phyloP scores from a whole-genome alignment of 2,113 vertebrate genomes.

The Steatornis caripensis region DNA sequence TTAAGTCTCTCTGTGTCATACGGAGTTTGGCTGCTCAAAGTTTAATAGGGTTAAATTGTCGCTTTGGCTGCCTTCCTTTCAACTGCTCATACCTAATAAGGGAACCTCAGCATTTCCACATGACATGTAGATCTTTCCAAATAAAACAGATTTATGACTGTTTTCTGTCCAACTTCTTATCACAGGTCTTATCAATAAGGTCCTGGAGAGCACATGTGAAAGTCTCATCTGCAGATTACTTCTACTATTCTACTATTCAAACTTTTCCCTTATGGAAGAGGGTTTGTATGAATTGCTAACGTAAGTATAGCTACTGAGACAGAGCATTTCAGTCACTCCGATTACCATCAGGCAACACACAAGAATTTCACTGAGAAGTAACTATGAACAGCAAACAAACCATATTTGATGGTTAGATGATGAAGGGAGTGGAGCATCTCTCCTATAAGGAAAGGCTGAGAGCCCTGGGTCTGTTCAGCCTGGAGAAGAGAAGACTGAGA shows the following conservation, averaged over 20 bases:
- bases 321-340: background rate
- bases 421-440: too few relatives aligned
- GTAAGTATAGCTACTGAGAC: background rate
- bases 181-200: background rate
- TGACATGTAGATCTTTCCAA: background rate
- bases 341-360: background rate
- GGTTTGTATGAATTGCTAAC: background rate
- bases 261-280: background rate
- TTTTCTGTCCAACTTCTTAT: background rate
- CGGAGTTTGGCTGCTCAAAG: background rate
- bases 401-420: too few relatives aligned
- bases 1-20: background rate
- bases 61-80: background rate
- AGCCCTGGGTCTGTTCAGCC: too few relatives aligned
- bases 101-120: background rate
- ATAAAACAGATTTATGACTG: background rate
- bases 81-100: background rate
- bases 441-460: too few relatives aligned
- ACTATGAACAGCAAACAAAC: background rate
- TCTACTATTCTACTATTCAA: background rate
- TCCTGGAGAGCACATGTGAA: background rate
- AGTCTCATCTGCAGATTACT: background rate
- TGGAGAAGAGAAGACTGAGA: too few relatives aligned
- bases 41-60: background rate
- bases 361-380: background rate